Conservation (phyloP, 2,888 invertebrate genomes). For the Lasiommata megera region DNA sequence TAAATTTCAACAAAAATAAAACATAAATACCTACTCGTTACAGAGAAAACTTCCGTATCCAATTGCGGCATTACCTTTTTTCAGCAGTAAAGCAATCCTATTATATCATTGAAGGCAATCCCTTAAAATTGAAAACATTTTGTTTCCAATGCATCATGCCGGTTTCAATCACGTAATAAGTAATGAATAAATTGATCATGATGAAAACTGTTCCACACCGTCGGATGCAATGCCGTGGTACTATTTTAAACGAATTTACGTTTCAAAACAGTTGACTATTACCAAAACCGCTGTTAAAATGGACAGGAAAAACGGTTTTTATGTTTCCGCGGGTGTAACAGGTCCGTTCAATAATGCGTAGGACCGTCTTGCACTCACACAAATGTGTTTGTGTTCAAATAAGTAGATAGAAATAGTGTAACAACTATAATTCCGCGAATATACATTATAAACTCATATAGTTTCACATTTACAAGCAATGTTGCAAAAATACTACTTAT, state of each 20-base stretch:
- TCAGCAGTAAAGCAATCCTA: neutral
- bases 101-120: slow-evolving; percentile 13
- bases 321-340: neutral
- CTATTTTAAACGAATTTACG: slow-evolving; percentile 25
- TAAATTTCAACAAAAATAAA: neutral
- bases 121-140: slow-evolving; percentile 13
- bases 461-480: too few relatives aligned
- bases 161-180: slow-evolving; percentile 32
- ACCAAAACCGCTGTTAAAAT: slow-evolving; percentile 20
- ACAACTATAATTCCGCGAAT: too few relatives aligned
- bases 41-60: neutral
- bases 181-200: slow-evolving; percentile 37
- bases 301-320: slow-evolving; percentile 8
- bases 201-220: slow-evolving; percentile 37
- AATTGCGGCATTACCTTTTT: neutral
- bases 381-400: too few relatives aligned
- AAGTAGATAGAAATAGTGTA: too few relatives aligned
- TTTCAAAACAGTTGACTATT: slow-evolving; percentile 28
- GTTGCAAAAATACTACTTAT: too few relatives aligned
- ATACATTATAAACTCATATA: too few relatives aligned
- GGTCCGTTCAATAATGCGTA: too few relatives aligned
- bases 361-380: too few relatives aligned
- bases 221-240: slow-evolving; percentile 31
- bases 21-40: neutral
- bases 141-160: slow-evolving; percentile 15